Evolutionary conservation across 2,888 invertebrate genomes (phyloP).

Genomic region (Agriopis leucophaearia): DNA sequence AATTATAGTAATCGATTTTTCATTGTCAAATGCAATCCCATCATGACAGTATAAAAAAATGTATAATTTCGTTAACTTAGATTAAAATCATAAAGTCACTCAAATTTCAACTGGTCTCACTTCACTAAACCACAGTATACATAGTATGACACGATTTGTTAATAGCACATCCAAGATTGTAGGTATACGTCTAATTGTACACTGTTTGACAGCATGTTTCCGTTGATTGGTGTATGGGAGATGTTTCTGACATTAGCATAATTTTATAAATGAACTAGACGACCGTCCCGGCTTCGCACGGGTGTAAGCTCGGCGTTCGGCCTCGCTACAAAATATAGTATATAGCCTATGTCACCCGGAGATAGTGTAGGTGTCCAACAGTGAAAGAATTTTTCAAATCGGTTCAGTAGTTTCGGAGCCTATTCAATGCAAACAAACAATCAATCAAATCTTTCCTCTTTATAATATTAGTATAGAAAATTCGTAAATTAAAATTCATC

Average conservation of each 20-base stretch:
- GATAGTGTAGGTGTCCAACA: no score
- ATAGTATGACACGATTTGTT: slow-evolving; percentile 19
- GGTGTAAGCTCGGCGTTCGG: no score
- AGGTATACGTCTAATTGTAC: slow-evolving; percentile 40
- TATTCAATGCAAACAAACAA: no score
- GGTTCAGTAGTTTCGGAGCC: no score
- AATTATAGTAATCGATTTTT: slow-evolving; percentile 14
- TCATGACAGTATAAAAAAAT: slow-evolving; percentile 6
- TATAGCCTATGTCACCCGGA: no score
- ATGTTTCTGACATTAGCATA: not conserved
- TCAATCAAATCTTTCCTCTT: no score
- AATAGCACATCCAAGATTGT: slow-evolving; percentile 23
- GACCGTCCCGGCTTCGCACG: no score
- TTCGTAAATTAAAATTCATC: no score
- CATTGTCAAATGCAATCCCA: slow-evolving; percentile 22
- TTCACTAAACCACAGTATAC: slow-evolving; percentile 18
- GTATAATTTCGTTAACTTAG: not conserved
- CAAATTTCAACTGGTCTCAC: slow-evolving; percentile 14
- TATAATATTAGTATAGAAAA: no score
- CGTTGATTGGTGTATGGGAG: slow-evolving; percentile 62
- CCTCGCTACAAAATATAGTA: no score
- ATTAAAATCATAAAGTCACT: slow-evolving; percentile 6
- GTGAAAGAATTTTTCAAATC: no score
- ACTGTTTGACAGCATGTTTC: slow-evolving; percentile 62
- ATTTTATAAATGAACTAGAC: not conserved